Conservation (phyloP, 2,113 vertebrate species). For the Pan paniscus region DNA sequence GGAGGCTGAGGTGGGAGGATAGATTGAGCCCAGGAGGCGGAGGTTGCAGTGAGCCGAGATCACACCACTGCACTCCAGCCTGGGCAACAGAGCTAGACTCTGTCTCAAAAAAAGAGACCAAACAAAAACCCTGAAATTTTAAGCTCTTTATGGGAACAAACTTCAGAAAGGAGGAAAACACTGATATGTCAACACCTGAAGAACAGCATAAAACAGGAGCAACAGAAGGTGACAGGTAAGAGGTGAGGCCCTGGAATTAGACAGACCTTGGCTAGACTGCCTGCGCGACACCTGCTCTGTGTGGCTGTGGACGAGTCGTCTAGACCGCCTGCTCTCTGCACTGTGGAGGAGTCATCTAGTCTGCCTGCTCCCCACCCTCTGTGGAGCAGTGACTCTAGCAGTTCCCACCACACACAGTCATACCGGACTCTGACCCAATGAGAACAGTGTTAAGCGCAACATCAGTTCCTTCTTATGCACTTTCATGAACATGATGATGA, state of each 20-base stretch:
- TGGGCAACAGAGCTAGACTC: background rate
- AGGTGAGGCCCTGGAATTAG: background rate
- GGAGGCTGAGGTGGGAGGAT: background rate
- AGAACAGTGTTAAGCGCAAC: background rate
- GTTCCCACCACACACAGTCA: background rate
- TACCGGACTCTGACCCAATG: too few relatives aligned
- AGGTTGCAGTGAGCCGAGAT: background rate
- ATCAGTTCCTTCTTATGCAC: background rate
- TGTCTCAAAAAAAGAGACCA: background rate
- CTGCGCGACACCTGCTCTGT: background rate
- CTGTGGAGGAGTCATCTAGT: too few relatives aligned
- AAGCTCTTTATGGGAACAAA: background rate
- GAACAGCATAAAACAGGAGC: background rate
- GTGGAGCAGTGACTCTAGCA: background rate
- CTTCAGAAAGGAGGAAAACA: background rate
- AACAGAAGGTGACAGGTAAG: background rate
- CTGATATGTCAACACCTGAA: background rate
- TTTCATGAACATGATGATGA: accelerated
- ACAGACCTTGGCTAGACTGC: too few relatives aligned
- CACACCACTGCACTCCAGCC: background rate
- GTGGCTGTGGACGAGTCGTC: too few relatives aligned
- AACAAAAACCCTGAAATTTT: background rate
- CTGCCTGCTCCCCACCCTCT: too few relatives aligned
- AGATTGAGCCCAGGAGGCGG: too few relatives aligned
- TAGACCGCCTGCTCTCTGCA: too few relatives aligned